These are phyloP conservation scores for Callitettix versicolor DNA, from an alignment of 1,140 invertebrate species.

Conservation along the genomic window DNA sequence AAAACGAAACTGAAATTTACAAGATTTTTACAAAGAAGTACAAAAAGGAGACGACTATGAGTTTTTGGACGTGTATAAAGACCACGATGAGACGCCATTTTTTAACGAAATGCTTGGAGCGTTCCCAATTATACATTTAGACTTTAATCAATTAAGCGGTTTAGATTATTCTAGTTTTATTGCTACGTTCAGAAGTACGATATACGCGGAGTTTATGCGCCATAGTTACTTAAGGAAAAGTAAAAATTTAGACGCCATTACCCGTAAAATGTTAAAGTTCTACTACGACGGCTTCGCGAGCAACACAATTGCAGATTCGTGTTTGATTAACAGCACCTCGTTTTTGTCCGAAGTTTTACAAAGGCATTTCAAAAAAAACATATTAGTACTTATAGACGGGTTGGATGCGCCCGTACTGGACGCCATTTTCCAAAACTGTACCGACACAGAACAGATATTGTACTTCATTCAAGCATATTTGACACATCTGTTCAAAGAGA, in stretches of 20 bases:
- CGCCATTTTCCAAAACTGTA: neutral
- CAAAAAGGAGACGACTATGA: neutral
- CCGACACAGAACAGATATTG: neutral
- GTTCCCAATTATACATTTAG: neutral
- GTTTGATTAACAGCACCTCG: neutral
- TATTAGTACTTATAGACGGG: neutral
- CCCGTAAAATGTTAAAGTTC: neutral
- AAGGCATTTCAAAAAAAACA: neutral
- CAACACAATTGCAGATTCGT: neutral
- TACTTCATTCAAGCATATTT: neutral
- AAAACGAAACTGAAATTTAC: neutral
- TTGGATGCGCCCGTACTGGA: neutral
- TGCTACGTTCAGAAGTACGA: neutral
- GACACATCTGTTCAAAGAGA: neutral
- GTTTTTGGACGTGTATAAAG: constrained; percentile 4
- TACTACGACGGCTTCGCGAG: neutral
- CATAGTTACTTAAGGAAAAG: neutral
- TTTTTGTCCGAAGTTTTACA: neutral
- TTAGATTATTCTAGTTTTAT: neutral
- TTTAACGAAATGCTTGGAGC: neutral
- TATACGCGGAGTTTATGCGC: neutral
- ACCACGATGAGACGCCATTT: neutral
- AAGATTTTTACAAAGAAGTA: neutral
- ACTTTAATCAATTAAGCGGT: neutral
- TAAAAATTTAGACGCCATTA: neutral